These are phyloP conservation scores for Cisticola juncidis DNA, from an alignment of 2,113 vertebrate species.

Conservation along the genomic window DNA sequence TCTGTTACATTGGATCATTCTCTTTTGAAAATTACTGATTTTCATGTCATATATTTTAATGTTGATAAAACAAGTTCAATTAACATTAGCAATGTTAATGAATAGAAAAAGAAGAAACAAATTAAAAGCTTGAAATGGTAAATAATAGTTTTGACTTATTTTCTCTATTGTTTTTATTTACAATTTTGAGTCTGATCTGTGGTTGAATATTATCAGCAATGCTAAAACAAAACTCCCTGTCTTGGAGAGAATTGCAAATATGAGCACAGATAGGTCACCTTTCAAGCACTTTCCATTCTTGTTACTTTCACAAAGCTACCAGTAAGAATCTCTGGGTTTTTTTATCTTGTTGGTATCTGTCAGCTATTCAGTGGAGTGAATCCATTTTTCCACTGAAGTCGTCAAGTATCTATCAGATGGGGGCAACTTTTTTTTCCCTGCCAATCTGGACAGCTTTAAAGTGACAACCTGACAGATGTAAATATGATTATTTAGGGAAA, in stretches of 20 bases:
- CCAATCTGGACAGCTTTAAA: slow-evolving; percentile 4
- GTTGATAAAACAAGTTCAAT: neutral
- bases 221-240: neutral
- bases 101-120: neutral
- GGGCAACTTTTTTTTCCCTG: neutral
- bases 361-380: slow-evolving; percentile 34
- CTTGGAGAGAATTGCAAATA: neutral
- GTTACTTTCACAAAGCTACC: neutral
- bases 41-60: neutral
- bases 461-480: slow-evolving; percentile 20
- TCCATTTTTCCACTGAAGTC: neutral
- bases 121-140: neutral
- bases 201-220: neutral
- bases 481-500: neutral
- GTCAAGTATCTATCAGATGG: slow-evolving; percentile 4
- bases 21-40: neutral
- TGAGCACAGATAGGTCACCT: neutral
- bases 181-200: neutral
- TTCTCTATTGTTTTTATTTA: neutral
- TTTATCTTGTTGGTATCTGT: neutral
- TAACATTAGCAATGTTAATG: neutral
- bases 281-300: neutral
- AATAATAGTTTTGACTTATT: neutral
- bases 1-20: neutral
- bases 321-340: neutral